phyloP scores from a whole-genome alignment of 64 coral and sea anemone genomes.

The Cladopsammia gracilis region DNA sequence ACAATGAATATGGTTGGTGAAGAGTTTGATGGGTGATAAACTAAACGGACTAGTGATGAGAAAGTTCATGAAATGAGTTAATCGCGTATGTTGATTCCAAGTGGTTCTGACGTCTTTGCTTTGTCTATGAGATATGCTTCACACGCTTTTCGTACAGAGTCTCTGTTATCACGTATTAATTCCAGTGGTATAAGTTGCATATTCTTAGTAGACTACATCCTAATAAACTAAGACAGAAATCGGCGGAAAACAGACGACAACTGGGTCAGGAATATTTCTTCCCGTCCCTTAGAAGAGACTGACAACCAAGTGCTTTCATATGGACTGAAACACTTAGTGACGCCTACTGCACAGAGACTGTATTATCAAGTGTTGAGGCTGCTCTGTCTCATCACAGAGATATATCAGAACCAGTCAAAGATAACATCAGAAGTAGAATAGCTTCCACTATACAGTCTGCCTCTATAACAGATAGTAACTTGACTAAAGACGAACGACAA shows the following conservation, averaged over 20 bases:
- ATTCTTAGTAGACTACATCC: neutral
- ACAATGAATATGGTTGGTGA: too few species aligned
- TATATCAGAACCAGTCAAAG: neutral
- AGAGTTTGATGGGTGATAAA: too few species aligned
- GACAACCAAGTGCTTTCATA: conserved; percentile 26
- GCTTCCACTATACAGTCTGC: neutral
- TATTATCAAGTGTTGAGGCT: neutral
- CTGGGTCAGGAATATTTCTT: neutral
- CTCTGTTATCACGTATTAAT: too few species aligned
- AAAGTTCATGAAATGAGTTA: too few species aligned
- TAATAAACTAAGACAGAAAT: conserved; percentile 19
- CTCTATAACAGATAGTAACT: neutral
- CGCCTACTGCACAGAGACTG: neutral
- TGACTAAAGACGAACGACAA: too few species aligned
- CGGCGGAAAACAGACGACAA: conserved; percentile 51
- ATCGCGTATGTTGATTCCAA: too few species aligned
- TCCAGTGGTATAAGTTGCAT: too few species aligned
- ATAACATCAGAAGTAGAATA: neutral
- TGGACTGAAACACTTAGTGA: conserved; percentile 61
- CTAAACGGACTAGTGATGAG: too few species aligned
- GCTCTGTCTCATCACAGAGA: neutral
- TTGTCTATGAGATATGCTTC: too few species aligned
- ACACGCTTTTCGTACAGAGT: too few species aligned
- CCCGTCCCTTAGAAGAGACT: too few species aligned
- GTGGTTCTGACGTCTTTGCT: too few species aligned